A percentile compares a stretch with the other conserved stretches of the same genome.
Evolutionary conservation across 2,888 invertebrate genomes (phyloP).

Genomic region (Lysandra coridon): DNA sequence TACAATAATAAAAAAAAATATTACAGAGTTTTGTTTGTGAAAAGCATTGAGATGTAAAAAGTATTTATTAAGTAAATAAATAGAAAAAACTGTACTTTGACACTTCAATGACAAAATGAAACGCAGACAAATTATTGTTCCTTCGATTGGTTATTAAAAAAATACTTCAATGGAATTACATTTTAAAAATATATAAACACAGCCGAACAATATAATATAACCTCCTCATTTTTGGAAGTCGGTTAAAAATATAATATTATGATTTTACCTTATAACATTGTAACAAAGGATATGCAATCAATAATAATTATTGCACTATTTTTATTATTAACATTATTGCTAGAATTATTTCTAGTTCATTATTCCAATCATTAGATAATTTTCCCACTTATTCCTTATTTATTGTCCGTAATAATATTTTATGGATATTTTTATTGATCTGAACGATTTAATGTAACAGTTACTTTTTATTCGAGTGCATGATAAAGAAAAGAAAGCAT

Average conservation of each 20-base stretch:
- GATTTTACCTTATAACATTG: not conserved
- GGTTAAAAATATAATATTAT: no score
- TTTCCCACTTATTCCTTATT: constrained; percentile 26
- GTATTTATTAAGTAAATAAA: no score
- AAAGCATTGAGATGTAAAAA: no score
- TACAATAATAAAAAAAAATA: not conserved
- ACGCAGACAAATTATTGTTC: no score
- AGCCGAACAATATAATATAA: no score
- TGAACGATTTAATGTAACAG: not conserved
- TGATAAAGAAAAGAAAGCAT: not conserved
- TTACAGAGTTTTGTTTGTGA: not conserved
- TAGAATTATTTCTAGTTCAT: constrained; percentile 30
- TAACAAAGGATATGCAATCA: constrained; percentile 9
- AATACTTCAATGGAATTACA: no score
- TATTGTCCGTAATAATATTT: constrained; percentile 16
- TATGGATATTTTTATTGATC: constrained; percentile 2
- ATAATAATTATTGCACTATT: constrained; percentile 27
- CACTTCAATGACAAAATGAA: no score
- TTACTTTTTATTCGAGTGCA: not conserved
- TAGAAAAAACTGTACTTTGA: no score
- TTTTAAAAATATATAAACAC: no score
- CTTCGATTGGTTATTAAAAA: no score
- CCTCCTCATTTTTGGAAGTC: no score
- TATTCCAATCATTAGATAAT: constrained; percentile 32
- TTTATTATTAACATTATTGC: constrained; percentile 5